Evolutionary conservation across 2,888 invertebrate genomes (phyloP).

Genomic region (Crossocerus cetratus): DNA sequence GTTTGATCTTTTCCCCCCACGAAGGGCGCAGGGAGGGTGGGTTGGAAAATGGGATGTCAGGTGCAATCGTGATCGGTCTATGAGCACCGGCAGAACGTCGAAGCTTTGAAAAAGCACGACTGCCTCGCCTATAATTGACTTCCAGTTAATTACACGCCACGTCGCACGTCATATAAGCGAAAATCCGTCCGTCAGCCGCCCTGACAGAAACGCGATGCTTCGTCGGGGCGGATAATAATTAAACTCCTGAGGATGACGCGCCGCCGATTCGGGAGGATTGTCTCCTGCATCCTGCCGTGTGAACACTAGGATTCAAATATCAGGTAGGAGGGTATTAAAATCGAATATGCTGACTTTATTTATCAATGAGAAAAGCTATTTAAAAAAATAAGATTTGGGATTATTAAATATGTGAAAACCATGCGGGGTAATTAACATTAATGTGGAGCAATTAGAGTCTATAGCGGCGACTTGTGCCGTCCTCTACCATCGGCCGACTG

Average conservation of each 20-base stretch:
- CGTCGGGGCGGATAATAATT: constrained; percentile 50
- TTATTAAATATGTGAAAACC: too few species aligned
- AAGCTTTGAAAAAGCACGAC: constrained; percentile 25
- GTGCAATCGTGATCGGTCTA: background rate
- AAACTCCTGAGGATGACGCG: constrained; percentile 21
- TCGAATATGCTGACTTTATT: too few species aligned
- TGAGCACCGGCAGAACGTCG: background rate
- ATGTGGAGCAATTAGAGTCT: too few species aligned
- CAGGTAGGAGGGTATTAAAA: too few species aligned
- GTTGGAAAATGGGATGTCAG: constrained; percentile 1
- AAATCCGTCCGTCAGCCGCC: constrained; percentile 48
- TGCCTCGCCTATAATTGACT: constrained; percentile 40
- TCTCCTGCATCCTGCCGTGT: too few species aligned
- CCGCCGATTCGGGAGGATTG: too few species aligned
- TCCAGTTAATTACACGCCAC: constrained; percentile 48
- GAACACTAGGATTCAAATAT: too few species aligned
- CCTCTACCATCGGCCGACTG: too few species aligned
- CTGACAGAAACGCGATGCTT: constrained; percentile 8
- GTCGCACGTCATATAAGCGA: constrained; percentile 45
- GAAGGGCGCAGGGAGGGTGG: background rate
- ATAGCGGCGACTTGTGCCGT: too few species aligned
- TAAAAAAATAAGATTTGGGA: too few species aligned
- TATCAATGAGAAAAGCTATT: too few species aligned
- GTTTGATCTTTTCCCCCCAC: background rate
- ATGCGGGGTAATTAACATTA: too few species aligned